These are phyloP conservation scores for Harmothoe impar DNA, from an alignment of 2,888 invertebrate species.

Conservation along the genomic window DNA sequence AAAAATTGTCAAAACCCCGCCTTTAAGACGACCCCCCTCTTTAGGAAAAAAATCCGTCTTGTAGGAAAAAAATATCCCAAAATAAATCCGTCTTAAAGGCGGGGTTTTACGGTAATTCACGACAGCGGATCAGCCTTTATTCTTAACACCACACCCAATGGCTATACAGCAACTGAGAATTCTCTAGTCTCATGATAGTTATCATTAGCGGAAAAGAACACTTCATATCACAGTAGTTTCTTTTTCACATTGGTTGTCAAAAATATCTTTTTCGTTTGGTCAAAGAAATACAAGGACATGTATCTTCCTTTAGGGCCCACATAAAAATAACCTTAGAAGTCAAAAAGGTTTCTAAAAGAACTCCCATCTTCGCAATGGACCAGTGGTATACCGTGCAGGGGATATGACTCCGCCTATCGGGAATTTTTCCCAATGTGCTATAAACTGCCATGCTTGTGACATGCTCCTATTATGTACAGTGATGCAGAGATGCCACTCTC, in stretches of 20 bases:
- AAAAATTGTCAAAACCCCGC: background rate
- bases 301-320: background rate
- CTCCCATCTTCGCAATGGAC: no score
- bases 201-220: background rate
- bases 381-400: no score
- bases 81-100: background rate
- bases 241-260: slow-evolving; percentile 20
- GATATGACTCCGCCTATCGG: no score
- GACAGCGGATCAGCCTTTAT: background rate
- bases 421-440: background rate
- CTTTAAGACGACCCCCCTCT: background rate
- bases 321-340: no score
- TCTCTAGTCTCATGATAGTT: background rate
- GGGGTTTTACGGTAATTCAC: background rate
- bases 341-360: no score
- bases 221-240: slow-evolving; percentile 41
- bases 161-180: background rate
- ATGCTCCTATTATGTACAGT: background rate
- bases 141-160: background rate
- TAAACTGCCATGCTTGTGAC: background rate
- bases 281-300: background rate
- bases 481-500: no score
- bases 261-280: background rate
- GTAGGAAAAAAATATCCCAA: no score
- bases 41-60: no score